Conservation (phyloP, 2,888 invertebrate species). For the Platycheirus albimanus region DNA sequence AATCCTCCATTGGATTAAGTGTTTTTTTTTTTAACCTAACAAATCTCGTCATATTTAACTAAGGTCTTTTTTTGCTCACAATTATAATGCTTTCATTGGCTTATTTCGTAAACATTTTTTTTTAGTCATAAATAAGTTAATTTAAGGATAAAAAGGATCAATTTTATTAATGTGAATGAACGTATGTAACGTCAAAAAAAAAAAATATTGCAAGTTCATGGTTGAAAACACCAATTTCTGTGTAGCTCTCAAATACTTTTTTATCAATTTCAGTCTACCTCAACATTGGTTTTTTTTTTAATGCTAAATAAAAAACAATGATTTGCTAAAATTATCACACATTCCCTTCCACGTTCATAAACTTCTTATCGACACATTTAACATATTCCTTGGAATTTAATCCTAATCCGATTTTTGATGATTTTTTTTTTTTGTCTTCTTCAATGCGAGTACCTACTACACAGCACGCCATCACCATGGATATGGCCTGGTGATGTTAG, state of each 20-base stretch:
- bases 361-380: constrained; percentile 60
- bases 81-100: too few species aligned
- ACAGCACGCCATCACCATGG: neutral
- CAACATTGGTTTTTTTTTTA: neutral
- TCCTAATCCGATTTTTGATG: constrained; percentile 75
- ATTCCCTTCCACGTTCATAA: constrained; percentile 34
- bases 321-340: constrained; percentile 28
- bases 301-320: constrained; percentile 3
- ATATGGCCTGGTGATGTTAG: neutral
- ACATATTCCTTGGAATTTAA: constrained; percentile 75
- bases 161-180: too few species aligned
- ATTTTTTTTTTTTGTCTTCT: neutral
- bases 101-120: too few species aligned
- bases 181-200: too few species aligned
- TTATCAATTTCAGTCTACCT: neutral
- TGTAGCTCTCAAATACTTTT: neutral
- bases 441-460: neutral
- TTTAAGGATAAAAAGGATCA: too few species aligned
- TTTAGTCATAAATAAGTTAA: too few species aligned
- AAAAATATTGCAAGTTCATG: neutral
- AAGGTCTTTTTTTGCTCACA: too few species aligned
- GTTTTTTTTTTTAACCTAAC: too few species aligned
- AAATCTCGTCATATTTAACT: too few species aligned
- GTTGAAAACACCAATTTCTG: neutral
- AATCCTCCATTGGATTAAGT: too few species aligned